Evolutionary conservation across 1,140 invertebrate genomes (phyloP), one percentile per base, ranked within the genome.

Genomic region (Diabrotica undecimpunctata): DNA sequence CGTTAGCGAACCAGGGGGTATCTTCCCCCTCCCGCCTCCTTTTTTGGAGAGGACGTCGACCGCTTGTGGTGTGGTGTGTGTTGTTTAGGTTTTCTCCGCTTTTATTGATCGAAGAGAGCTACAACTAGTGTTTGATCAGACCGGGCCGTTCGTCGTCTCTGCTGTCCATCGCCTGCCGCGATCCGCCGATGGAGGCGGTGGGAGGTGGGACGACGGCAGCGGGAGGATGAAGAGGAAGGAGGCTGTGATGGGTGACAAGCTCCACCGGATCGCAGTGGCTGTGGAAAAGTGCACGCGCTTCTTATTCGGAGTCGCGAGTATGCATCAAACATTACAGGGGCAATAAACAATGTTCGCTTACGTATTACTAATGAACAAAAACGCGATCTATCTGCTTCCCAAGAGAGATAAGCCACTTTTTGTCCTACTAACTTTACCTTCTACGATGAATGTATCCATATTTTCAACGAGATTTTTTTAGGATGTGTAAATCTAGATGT

Each of bases 101-200:
- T 61, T 61, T 61, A 61, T 61, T 61, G 59, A 61, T 61, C 59
- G 41, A 52, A 61, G 59, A 61, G 59, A 61, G 59, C 59, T 61
- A 61, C 59, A 52, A 61, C 59, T 61, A 61, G 59, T 61, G 59
- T 61, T 61, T 61, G 59, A 61, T 61, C 59, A 61, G 59, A 51
- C 59, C 59, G 59, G 59, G 59, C 59, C 41, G 25, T 37, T 61
- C 56, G 12, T 37, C 38, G 36, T 12, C 56, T 37, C 41, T 37
- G 38, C 59, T 52, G 59, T 61, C 59, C 59, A 61, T 61, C 46
- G 59, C 46, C n/a, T 52, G 41, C 59, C 59, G 59, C 59, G 55
- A 57, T 57, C 55, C 36, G 59, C 39, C 51, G 38, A 37, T 39
- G 59, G 59, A 52, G 46, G 0, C n/a, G 13, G 54, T 14, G 25